These are phyloP conservation scores for Neomorphus geoffroyi DNA, from an alignment of 2,797 vertebrate genomes.

Conservation along the genomic window DNA sequence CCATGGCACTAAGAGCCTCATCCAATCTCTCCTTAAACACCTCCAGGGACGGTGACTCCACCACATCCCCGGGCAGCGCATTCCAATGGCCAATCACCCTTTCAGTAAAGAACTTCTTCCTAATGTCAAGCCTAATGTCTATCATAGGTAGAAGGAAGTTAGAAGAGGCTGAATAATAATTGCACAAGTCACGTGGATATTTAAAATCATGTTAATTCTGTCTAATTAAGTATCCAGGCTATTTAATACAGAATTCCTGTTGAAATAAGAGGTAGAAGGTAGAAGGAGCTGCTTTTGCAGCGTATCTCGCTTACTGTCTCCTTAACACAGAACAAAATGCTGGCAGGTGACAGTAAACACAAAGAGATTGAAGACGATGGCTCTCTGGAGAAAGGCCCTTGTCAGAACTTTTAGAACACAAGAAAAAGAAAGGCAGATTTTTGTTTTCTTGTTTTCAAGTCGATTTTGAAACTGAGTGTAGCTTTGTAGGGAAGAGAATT, in stretches of 20 bases:
- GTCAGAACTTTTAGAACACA: slow-evolving; percentile 68
- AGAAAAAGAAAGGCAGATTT: slow-evolving; percentile 65
- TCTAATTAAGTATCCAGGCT: slow-evolving; percentile 16
- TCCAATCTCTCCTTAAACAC: too few relatives aligned
- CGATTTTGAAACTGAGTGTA: slow-evolving; percentile 63
- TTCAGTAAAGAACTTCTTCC: too few relatives aligned
- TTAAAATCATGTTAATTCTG: slow-evolving; percentile 24
- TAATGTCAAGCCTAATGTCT: too few relatives aligned
- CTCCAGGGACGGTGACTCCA: too few relatives aligned
- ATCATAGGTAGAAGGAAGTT: not conserved
- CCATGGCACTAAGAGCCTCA: too few relatives aligned
- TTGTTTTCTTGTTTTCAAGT: slow-evolving; percentile 68
- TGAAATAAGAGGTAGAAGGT: slow-evolving; percentile 4
- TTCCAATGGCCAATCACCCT: too few relatives aligned
- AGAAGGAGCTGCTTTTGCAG: not conserved
- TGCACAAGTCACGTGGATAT: not conserved
- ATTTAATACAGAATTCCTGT: not conserved
- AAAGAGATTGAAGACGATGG: slow-evolving; percentile 64
- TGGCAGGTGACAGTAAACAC: slow-evolving; percentile 69
- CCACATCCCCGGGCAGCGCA: too few relatives aligned
- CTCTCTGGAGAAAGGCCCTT: slow-evolving; percentile 71
- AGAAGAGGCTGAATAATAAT: not conserved
- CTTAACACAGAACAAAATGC: slow-evolving; percentile 58
- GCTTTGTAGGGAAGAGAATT: slow-evolving; percentile 63
- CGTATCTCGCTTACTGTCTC: not conserved